Conservation (phyloP, 2,113 vertebrate species). For the Amphiprion percula region DNA sequence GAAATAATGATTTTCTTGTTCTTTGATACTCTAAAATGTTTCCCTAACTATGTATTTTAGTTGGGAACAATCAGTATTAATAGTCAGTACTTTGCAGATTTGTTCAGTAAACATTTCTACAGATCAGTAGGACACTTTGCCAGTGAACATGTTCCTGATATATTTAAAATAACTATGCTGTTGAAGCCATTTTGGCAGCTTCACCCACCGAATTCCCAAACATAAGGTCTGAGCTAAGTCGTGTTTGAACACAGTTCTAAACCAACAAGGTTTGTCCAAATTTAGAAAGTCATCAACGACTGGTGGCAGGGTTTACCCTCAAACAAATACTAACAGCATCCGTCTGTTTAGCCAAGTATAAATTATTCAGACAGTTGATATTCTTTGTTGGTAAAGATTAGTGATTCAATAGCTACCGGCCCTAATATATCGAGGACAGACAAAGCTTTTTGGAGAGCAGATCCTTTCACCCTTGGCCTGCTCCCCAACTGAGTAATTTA, state of each 20-base stretch:
- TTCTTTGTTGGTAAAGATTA: constrained; percentile 8
- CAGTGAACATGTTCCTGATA: neutral
- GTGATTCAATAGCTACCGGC: neutral
- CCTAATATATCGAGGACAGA: neutral
- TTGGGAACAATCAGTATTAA: too few species aligned
- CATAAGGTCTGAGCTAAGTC: neutral
- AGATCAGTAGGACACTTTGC: neutral
- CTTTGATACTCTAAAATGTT: too few species aligned
- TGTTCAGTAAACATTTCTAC: neutral
- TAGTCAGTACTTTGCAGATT: neutral
- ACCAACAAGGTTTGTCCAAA: neutral
- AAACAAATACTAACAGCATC: constrained; percentile 23
- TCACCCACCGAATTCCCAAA: neutral
- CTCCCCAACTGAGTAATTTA: constrained; percentile 36
- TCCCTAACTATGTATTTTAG: too few species aligned
- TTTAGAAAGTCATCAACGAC: constrained; percentile 18
- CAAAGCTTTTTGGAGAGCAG: constrained; percentile 26
- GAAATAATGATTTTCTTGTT: too few species aligned
- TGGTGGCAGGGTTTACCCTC: constrained; percentile 10
- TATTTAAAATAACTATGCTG: too few species aligned
- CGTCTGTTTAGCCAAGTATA: constrained; percentile 22
- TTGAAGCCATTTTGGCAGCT: neutral
- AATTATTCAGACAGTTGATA: constrained; percentile 41
- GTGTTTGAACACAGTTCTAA: neutral
- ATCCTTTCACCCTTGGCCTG: constrained; percentile 44